These are phyloP conservation scores for Galerucella calmariensis DNA, from an alignment of 2,888 invertebrate genomes.

Conservation along the genomic window DNA sequence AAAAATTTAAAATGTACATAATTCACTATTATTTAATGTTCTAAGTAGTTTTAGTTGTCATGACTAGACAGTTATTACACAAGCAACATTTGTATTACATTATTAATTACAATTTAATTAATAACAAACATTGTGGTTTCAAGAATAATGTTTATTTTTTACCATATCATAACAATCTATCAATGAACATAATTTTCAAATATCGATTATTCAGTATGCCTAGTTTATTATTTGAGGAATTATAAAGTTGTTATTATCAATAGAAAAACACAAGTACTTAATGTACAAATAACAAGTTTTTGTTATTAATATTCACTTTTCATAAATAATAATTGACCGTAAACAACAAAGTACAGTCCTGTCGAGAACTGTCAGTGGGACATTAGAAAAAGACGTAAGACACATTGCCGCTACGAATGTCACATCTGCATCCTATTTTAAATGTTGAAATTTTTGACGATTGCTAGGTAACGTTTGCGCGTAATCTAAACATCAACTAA, in stretches of 20 bases:
- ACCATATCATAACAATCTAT: background rate
- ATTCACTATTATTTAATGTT: background rate
- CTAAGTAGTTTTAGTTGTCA: conserved; percentile 1
- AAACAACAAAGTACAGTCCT: too few relatives aligned
- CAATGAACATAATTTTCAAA: background rate
- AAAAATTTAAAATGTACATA: background rate
- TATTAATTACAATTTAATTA: background rate
- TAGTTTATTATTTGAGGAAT: background rate
- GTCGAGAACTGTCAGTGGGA: too few relatives aligned
- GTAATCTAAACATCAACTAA: too few relatives aligned
- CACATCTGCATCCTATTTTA: too few relatives aligned
- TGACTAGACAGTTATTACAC: background rate
- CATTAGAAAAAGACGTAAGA: too few relatives aligned
- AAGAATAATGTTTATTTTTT: background rate
- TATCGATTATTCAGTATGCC: background rate
- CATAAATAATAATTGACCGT: too few relatives aligned
- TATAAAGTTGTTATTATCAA: background rate
- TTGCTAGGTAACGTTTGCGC: too few relatives aligned
- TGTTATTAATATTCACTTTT: too few relatives aligned
- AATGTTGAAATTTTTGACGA: too few relatives aligned
- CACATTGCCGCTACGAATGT: too few relatives aligned
- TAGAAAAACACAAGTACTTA: too few relatives aligned
- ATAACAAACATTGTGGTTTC: background rate
- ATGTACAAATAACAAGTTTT: too few relatives aligned
- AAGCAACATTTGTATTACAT: background rate